Conservation (phyloP, 2,113 vertebrate species). For the Columba janthina region DNA sequence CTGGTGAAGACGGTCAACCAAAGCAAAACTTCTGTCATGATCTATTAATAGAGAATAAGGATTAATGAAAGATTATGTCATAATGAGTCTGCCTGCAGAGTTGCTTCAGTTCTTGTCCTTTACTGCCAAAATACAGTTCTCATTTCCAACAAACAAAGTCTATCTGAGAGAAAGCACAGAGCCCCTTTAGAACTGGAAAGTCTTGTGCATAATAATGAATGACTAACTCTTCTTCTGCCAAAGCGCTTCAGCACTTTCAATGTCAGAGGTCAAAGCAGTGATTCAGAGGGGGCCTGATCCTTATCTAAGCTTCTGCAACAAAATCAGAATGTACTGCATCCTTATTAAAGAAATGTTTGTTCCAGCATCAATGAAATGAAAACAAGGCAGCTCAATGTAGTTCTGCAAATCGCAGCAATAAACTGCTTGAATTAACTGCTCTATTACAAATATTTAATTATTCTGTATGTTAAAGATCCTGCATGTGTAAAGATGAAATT, state of each 20-base stretch:
- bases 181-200: constrained; percentile 79
- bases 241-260: constrained; percentile 80
- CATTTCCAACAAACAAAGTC: constrained; percentile 92
- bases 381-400: constrained; percentile 76
- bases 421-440: constrained; percentile 75
- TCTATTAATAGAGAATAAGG: constrained; percentile 86
- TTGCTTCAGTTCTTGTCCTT: constrained; percentile 77
- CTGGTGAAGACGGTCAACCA: constrained; percentile 74
- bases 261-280: constrained; percentile 90
- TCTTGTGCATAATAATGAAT: constrained; percentile 90
- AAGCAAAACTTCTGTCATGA: constrained; percentile 78
- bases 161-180: constrained; percentile 86
- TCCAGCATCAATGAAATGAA: constrained; percentile 81
- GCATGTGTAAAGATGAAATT: constrained; percentile 67
- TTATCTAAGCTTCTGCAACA: constrained; percentile 89
- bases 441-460: constrained; percentile 81
- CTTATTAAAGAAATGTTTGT: constrained; percentile 97
- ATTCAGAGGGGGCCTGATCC: constrained; percentile 85
- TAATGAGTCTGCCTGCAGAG: constrained; percentile 82
- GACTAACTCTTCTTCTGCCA: constrained; percentile 84
- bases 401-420: constrained; percentile 81
- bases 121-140: constrained; percentile 91
- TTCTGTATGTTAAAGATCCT: constrained; percentile 66
- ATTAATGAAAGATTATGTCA: constrained; percentile 91
- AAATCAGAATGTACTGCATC: constrained; percentile 80